Base-by-base conservation (phyloP, 2,888 invertebrate genomes). In the Papilio elwesi region DNA sequence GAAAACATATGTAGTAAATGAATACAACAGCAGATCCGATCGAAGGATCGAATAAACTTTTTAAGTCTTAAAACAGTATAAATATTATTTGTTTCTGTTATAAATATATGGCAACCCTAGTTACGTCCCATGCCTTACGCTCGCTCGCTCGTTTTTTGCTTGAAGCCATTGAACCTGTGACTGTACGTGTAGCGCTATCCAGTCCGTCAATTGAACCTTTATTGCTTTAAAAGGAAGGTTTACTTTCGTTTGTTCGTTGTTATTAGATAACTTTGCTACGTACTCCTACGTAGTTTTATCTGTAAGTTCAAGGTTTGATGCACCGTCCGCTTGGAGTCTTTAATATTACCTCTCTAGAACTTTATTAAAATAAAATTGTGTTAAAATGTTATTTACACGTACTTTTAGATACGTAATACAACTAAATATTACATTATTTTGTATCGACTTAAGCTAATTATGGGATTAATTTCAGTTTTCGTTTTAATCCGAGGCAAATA, bases 291-390 rank as follows among this genome's bases (percentile, higher is more conserved):
- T 74, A 70, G 75, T 73, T 68, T 67, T 64, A 66, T 70, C 71
- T 73, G 53, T 75, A 86, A 86, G 87, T 87, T 87, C 87, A 87
- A 87, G 87, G 85, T 82, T 82, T 76, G 74, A 57, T 66, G 76
- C 77, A 74, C 57, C 74, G 78, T 79, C 80, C 80, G 83, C 81
- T 79, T 73, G 78, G 78, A 78, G 62, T 79, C 80, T 74, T 79
- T 65, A 79, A 26, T 26, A 26, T 26, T 26, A 26, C 73, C 74
- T 71, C 70, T 65, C 59, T 75, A 76, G 74, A 75, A 71, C 77
- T 77, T n/a, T n/a, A n/a, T n/a, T n/a, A n/a, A n/a, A n/a, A n/a
- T n/a, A n/a, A n/a, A n/a, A 48, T 53, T 15, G 10, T n/a, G 15
- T 4, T 63, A 43, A 12, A 26, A 10, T 15, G 38, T 38, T 62